Percentiles rank a stretch among this genome's conserved stretches.
phyloP scores from a whole-genome alignment of 2,113 vertebrate species.

The Hippocampus guttulatus region DNA sequence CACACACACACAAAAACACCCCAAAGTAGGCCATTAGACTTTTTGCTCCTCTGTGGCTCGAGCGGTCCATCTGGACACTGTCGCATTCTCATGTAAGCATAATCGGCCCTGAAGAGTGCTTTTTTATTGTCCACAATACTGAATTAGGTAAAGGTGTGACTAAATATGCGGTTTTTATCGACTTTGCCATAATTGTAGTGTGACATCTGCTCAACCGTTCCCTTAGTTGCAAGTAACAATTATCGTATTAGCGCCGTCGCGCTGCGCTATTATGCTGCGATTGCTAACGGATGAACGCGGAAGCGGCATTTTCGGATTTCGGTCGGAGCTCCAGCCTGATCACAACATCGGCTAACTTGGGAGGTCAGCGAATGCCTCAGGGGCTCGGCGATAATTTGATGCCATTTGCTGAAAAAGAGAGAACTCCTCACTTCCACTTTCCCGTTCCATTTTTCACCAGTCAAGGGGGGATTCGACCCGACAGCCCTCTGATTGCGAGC shows the following conservation, averaged over 20 bases:
- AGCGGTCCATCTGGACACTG: constrained; percentile 42
- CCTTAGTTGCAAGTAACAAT: too few species aligned
- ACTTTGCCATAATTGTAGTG: too few species aligned
- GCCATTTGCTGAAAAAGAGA: constrained; percentile 33
- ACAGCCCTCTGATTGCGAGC: constrained; percentile 47
- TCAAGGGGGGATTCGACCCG: constrained; percentile 47
- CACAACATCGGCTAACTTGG: constrained; percentile 3
- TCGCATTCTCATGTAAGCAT: constrained; percentile 16
- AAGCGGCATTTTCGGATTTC: not conserved
- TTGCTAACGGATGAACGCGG: not conserved
- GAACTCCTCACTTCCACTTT: constrained; percentile 49
- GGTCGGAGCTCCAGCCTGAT: not conserved
- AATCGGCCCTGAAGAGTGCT: not conserved
- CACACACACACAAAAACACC: not conserved
- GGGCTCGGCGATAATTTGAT: constrained; percentile 50
- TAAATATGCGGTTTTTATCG: too few species aligned
- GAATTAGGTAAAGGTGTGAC: too few species aligned
- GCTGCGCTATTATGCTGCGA: not conserved
- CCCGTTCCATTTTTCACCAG: constrained; percentile 29
- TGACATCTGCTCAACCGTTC: too few species aligned
- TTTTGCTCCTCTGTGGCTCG: constrained; percentile 38
- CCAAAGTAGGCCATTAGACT: constrained; percentile 54
- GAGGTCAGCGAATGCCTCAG: constrained; percentile 43
- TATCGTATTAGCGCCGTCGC: not conserved
- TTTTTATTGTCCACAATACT: too few species aligned